Evolutionary conservation across 2,113 vertebrate species (phyloP), one percentile per base, ranked within the genome.

Genomic region (Bagarius yarrelli): DNA sequence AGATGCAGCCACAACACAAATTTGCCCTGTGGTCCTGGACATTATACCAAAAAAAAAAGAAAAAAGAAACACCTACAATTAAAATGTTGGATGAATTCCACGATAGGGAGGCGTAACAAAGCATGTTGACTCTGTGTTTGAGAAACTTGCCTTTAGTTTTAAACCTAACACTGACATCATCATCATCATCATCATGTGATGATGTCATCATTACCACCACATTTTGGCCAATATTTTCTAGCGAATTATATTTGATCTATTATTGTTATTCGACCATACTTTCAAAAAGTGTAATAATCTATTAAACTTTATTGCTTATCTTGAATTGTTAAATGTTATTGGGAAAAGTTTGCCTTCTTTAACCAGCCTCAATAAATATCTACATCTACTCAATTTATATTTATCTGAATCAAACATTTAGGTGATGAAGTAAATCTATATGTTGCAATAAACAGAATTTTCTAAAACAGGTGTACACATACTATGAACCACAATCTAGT

Each of bases 51-150:
- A 36, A 64, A 60, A 55, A 61, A n/a, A 40, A 40, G 6, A 40
- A 40, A 40, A 40, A 40, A 73, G n/a, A 11, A 66, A 81, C 60
- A 76, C 86, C 83, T 57, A 66, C 57, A 63, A 50, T 36, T n/a
- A 19, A 83, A 57, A 59, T 25, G 70, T 0, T 84, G 30, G 27
- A 81, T 80, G 75, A 80, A 81, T 83, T 67, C 61, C 79, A 86
- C 44, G 55, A 67, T 32, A 36, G 15, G 44, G 77, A 71, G 72
- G 55, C 85, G 59, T 75, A 81, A 69, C 64, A 50, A 84, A 80
- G 78, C n/a, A 80, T 69, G 61, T 50, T 27, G n/a, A 30, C 23
- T 66, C 53, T 40, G 32, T 44, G 36, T 4, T 13, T 27, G 23
- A 44, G 61, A 11, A 61, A 4, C 25, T 19, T 16, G 55, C 16